A percentile compares a stretch with the other conserved stretches of the same genome.
These are phyloP conservation scores for Apomyelois bistriatella DNA, from an alignment of 2,888 invertebrate species.

Conservation along the genomic window DNA sequence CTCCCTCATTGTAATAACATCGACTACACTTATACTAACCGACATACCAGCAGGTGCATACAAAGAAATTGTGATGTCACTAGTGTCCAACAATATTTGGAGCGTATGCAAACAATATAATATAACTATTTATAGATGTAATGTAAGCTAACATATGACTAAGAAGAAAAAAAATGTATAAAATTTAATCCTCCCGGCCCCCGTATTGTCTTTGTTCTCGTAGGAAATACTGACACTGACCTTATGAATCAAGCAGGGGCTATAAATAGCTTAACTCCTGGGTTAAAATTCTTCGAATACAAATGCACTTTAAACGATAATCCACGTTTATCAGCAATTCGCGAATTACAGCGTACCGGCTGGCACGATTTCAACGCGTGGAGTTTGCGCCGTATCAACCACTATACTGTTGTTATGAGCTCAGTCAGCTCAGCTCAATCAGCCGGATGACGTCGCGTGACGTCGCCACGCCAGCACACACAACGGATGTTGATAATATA, in stretches of 20 bases:
- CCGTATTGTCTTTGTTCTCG: too few species aligned
- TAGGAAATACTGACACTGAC: too few species aligned
- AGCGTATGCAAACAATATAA: too few species aligned
- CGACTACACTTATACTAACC: not conserved
- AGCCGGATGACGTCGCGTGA: constrained; percentile 48
- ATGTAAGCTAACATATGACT: too few species aligned
- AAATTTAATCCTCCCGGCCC: too few species aligned
- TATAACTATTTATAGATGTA: too few species aligned
- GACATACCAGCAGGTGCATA: not conserved
- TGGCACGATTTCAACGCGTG: constrained; percentile 47
- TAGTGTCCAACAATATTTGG: not conserved
- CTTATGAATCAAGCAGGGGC: too few species aligned
- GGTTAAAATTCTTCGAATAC: constrained; percentile 19
- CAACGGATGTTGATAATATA: constrained; percentile 31
- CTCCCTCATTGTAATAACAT: not conserved
- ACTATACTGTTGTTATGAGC: constrained; percentile 39
- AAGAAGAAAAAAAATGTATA: too few species aligned
- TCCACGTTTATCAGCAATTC: constrained; percentile 28
- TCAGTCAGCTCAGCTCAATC: not conserved
- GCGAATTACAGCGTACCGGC: constrained; percentile 36
- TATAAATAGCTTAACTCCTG: not conserved
- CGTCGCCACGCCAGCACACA: constrained; percentile 36
- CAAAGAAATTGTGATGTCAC: not conserved
- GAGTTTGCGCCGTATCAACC: constrained; percentile 47
- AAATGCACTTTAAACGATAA: constrained; percentile 30